Evolutionary conservation across 2,797 vertebrate species (phyloP).

Genomic region (Martes flavigula): DNA sequence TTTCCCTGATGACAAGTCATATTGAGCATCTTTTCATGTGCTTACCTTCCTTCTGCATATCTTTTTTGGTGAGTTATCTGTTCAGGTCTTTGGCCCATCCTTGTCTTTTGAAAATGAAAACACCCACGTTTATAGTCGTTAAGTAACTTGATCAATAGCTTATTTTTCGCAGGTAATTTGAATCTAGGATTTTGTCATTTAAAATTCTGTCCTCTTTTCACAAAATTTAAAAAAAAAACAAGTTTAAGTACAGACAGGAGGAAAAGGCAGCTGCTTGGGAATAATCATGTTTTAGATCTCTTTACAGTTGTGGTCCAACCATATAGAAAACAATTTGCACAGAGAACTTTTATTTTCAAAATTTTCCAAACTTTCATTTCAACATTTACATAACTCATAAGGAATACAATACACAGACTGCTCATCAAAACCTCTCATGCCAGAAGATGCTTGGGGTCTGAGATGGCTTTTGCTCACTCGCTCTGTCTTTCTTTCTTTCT

Average conservation of each 20-base stretch:
- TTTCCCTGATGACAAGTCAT: not conserved
- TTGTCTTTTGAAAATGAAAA: not conserved
- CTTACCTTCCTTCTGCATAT: not conserved
- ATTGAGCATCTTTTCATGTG: not conserved
- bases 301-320: constrained; percentile 36
- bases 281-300: not conserved
- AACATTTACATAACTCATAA: not conserved
- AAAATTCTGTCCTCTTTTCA: not conserved
- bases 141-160: not conserved
- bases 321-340: constrained; percentile 54
- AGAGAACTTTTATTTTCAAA: not conserved
- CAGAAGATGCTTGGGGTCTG: not conserved
- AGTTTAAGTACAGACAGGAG: not conserved
- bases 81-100: not conserved
- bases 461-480: not conserved
- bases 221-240: not conserved
- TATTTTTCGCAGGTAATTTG: not conserved
- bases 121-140: not conserved
- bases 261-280: not conserved
- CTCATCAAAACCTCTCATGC: constrained; percentile 8
- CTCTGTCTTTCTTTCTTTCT: too few species aligned
- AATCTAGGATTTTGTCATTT: constrained; percentile 25
- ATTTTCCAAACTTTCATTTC: constrained; percentile 17
- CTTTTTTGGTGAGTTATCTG: not conserved
- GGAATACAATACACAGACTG: constrained; percentile 3